Percentiles rank a stretch among this genome's conserved stretches.
Evolutionary conservation across 1,140 invertebrate genomes (phyloP).

Genomic region (Hyles vespertilio): DNA sequence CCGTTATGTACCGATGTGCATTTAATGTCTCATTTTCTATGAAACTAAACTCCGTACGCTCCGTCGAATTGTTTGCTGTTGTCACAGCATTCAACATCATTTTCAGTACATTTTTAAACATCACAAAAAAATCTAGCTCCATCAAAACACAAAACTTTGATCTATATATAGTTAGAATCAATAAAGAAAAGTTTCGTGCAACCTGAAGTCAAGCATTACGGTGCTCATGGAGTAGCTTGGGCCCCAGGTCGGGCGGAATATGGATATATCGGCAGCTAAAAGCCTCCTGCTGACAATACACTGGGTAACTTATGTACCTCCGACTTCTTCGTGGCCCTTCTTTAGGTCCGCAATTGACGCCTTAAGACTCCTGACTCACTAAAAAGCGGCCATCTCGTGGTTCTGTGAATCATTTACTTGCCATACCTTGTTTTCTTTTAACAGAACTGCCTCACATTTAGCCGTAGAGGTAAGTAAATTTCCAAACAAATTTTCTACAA

Average conservation of each 20-base stretch:
- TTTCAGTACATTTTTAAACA: no score
- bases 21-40: conserved; percentile 17
- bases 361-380: conserved; percentile 1
- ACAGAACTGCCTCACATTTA: conserved; percentile 13
- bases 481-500: conserved; percentile 3
- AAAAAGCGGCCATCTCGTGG: background rate
- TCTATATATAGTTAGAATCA: no score
- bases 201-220: no score
- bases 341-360: background rate
- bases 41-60: conserved; percentile 11
- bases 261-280: no score
- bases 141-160: no score
- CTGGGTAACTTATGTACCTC: background rate
- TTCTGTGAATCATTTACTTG: background rate
- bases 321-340: background rate
- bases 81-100: no score
- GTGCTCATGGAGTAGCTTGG: no score
- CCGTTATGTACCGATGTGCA: conserved; percentile 9
- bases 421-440: conserved; percentile 6
- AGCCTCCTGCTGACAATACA: background rate
- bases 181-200: no score
- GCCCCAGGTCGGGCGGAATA: no score
- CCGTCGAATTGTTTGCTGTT: conserved; percentile 6
- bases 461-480: conserved; percentile 1
- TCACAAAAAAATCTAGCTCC: no score